A percentile compares a stretch with the other conserved stretches of the same genome.
These are phyloP conservation scores for Zaprionus ghesquierei DNA, from an alignment of 1,140 invertebrate species.

Conservation along the genomic window DNA sequence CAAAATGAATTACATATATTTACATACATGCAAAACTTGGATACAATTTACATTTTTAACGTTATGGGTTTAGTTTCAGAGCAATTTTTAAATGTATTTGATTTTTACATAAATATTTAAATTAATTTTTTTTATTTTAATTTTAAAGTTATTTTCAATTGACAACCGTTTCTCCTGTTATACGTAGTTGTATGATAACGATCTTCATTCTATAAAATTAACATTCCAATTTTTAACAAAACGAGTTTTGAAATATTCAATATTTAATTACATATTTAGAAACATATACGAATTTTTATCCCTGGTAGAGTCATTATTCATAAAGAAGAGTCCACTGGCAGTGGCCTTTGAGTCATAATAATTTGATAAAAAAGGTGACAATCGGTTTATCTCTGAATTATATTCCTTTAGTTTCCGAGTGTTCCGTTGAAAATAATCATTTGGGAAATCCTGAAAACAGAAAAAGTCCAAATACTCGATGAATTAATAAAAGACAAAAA, in stretches of 20 bases:
- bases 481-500: too few relatives aligned
- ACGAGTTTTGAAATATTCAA: neutral
- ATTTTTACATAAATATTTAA: neutral
- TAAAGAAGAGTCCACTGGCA: conserved; percentile 1
- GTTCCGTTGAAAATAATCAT: conserved; percentile 44
- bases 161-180: conserved; percentile 32
- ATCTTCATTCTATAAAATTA: neutral
- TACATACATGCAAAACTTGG: neutral
- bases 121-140: neutral
- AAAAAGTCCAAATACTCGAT: neutral
- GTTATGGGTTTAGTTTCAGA: neutral
- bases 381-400: conserved; percentile 4
- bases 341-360: neutral
- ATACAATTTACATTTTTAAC: neutral
- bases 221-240: neutral
- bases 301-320: neutral
- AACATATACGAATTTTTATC: neutral
- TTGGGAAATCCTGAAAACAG: conserved; percentile 41
- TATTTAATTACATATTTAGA: conserved; percentile 10
- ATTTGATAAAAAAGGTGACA: conserved; percentile 1
- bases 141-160: conserved; percentile 13
- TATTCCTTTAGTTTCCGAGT: conserved; percentile 16
- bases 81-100: neutral
- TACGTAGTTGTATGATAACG: conserved; percentile 2
- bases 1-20: neutral